Base-by-base conservation (phyloP, 2,888 invertebrate genomes). In the Cyclophora albipunctata region DNA sequence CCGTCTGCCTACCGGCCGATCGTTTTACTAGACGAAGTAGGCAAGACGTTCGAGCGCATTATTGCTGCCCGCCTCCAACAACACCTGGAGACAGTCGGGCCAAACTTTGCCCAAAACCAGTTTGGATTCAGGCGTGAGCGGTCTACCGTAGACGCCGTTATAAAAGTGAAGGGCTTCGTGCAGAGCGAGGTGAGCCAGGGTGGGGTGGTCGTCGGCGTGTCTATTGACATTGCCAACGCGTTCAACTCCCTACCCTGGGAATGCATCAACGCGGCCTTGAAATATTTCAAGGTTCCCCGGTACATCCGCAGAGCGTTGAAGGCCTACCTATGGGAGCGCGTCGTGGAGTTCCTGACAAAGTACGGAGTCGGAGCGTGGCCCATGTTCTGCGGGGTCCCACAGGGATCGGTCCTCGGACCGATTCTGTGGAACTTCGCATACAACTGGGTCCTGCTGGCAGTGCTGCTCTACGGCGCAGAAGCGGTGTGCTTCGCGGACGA, bases 201-300 rank as follows among this genome's bases (percentile, higher is more conserved):
- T 37, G 37, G 5, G 4, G 4, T 4, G 4, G 37, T 37, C 5
- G 37, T 37, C 4, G 37, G 4, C 4, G 37, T 37, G 37, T 37
- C 37, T 5, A 4, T 37, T 37, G 37, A 37, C 37, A 37, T 37
- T 20, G 52, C 56, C 37, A 62, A 64, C 45, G 58, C 62, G 5
- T 64, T 64, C 46, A 60, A 60, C 46, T 55, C 50, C 33, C 45
- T 62, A 7, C 59, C 62, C 7, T 57, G 45, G 45, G 44, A 6
- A 3, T 34, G 37, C 2, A 54, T 60, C 7, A 42, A 3, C 37
- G 53, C 55, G 53, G 60, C 58, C 5, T 20, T 42, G 3, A n/a
- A 3, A 1, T 42, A 42, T 20, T 20, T 20, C 20, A n/a, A 20
- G 5, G 42, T 42, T 3, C 42, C 42, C 3, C 3, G 5, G 3